phyloP scores from a whole-genome alignment of 92 coral and sea anemone genomes.

The Porites divaricata region DNA sequence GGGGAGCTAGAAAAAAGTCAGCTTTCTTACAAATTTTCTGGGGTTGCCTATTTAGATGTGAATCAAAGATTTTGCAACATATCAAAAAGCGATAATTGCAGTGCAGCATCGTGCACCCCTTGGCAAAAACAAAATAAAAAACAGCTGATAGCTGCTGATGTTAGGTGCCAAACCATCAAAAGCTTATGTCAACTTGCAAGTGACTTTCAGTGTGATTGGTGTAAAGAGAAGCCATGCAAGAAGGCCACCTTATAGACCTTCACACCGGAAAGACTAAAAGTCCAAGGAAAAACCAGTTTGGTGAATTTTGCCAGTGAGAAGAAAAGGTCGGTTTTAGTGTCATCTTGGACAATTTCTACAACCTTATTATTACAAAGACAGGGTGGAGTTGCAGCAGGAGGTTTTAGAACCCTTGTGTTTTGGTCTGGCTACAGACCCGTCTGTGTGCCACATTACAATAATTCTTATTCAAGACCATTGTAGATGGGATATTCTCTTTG shows the following conservation, averaged over 20 bases:
- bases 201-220: not conserved
- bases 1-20: not conserved
- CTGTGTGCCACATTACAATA: conserved; percentile 1
- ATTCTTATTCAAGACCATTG: not conserved
- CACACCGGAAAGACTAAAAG: not conserved
- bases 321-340: not conserved
- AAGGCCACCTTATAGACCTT: not conserved
- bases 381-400: not conserved
- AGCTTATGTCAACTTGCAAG: not conserved
- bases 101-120: too few species aligned
- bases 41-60: too few species aligned
- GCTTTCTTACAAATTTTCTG: not conserved
- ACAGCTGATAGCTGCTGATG: too few species aligned
- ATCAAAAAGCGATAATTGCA: too few species aligned
- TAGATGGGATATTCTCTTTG: conserved; percentile 51
- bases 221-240: not conserved
- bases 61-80: too few species aligned
- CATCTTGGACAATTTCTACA: not conserved
- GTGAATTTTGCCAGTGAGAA: not conserved
- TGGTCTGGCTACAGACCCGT: conserved; percentile 22
- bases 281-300: not conserved
- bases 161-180: not conserved
- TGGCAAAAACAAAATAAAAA: too few species aligned
- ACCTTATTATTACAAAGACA: not conserved
- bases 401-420: conserved; percentile 35